Percentiles rank a stretch among this genome's conserved stretches.
phyloP scores from a whole-genome alignment of 2,888 invertebrate genomes.

The Icerya purchasi region DNA sequence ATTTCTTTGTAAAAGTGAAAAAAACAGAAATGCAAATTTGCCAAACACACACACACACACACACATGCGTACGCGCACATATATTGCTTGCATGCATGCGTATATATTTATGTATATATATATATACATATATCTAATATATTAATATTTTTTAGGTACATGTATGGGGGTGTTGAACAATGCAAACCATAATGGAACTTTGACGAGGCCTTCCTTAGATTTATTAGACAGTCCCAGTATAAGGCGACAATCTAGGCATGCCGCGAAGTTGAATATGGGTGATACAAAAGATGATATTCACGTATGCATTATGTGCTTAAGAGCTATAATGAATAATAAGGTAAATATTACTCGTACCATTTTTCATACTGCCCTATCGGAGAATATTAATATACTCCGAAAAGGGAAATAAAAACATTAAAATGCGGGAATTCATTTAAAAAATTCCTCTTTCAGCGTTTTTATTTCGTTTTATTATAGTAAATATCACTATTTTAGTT shows the following conservation, averaged over 20 bases:
- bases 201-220: conserved; percentile 26
- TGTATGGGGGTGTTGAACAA: background rate
- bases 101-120: background rate
- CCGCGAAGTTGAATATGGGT: conserved; percentile 77
- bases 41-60: too few relatives aligned
- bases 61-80: too few relatives aligned
- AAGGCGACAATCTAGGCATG: conserved; percentile 57
- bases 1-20: too few relatives aligned
- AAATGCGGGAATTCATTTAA: too few relatives aligned
- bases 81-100: background rate
- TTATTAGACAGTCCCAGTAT: conserved; percentile 45
- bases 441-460: too few relatives aligned
- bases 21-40: too few relatives aligned
- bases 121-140: background rate
- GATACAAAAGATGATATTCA: conserved; percentile 95
- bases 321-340: conserved; percentile 99
- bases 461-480: too few relatives aligned
- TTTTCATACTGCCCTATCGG: background rate
- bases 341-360: conserved; percentile 27
- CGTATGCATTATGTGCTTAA: conserved; percentile 95
- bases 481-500: too few relatives aligned
- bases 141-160: background rate
- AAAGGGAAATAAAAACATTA: background rate
- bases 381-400: background rate
- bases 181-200: conserved; percentile 10